Evolutionary conservation across 2,113 vertebrate genomes (phyloP), one percentile per base, ranked within the genome.

Genomic region (Ptilorrhoa leucosticta): DNA sequence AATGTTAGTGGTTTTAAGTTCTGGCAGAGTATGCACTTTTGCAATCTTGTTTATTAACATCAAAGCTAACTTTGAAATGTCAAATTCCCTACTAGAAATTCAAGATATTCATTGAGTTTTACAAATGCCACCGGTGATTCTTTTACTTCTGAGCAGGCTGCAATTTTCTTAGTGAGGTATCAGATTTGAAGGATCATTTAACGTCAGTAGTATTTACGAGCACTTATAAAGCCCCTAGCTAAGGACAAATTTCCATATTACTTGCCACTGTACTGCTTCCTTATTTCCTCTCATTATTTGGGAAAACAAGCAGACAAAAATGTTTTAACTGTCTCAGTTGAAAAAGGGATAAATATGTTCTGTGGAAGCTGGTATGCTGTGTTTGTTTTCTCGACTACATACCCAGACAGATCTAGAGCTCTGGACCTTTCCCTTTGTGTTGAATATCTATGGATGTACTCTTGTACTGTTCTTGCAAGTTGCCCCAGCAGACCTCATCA

Each of bases 61-160:
- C 82, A 94, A 97, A 96, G 76, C 57, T 69, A 75, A 95, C 83
- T 96, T 97, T 91, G 93, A 98, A 96, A 95, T 93, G 94, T 94
- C 89, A 96, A 87, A 42, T 86, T 93, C 75, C 85, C 65, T 80
- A 53, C 65, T 69, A 90, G 82, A 95, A 96, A 97, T 96, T 93
- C 58, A 94, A 93, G 45, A 81, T 97, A 87, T 84, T 95, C 90
- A 65, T 65, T 83, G 66, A 90, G 53, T 95, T 97, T 95, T 78
- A 53, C 63, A 97, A 97, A 93, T 97, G 90, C 73, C 90, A 89
- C 48, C 37, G 54, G 94, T 90, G 75, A 97, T 84, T 95, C 64
- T 69, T 88, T 82, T 81, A 68, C 57, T 96, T 96, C 61, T 79
- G 87, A 97, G 50, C 58, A 96, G 63, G 21, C 54, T 89, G 47